Evolutionary conservation across 2,797 vertebrate species (phyloP).

Genomic region (Melanitta fusca): DNA sequence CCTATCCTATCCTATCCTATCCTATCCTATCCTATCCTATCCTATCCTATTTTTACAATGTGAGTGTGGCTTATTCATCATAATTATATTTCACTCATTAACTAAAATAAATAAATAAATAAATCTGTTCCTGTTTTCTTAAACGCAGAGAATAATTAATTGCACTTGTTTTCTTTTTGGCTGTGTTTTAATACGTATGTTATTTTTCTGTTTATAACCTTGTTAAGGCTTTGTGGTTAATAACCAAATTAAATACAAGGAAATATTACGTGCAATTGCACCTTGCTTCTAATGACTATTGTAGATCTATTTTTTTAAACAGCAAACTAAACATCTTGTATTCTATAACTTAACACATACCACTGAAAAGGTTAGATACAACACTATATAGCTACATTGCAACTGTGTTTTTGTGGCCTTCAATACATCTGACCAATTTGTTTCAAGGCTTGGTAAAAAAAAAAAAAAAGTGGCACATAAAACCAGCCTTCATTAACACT

Average conservation of each 20-base stretch:
- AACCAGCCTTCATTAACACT: accelerated
- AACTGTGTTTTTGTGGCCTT: background rate
- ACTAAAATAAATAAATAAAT: background rate
- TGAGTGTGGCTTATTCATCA: background rate
- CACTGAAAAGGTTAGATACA: background rate
- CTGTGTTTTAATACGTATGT: background rate
- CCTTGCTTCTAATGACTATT: background rate
- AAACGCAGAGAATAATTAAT: background rate
- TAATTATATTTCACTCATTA: background rate
- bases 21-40: background rate
- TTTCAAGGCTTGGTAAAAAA: background rate
- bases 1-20: too few relatives aligned
- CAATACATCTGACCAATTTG: background rate
- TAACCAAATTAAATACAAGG: background rate
- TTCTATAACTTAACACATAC: background rate
- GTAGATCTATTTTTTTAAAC: background rate
- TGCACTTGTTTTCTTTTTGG: background rate
- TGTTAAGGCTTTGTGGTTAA: background rate
- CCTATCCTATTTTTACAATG: background rate
- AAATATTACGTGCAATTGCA: background rate
- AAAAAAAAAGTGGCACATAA: too few relatives aligned
- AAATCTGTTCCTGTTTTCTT: background rate
- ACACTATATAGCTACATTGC: background rate
- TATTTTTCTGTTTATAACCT: background rate
- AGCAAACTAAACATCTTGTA: background rate